Conservation (phyloP, 1,140 invertebrate genomes). For the Pentalonia nigronervosa region DNA sequence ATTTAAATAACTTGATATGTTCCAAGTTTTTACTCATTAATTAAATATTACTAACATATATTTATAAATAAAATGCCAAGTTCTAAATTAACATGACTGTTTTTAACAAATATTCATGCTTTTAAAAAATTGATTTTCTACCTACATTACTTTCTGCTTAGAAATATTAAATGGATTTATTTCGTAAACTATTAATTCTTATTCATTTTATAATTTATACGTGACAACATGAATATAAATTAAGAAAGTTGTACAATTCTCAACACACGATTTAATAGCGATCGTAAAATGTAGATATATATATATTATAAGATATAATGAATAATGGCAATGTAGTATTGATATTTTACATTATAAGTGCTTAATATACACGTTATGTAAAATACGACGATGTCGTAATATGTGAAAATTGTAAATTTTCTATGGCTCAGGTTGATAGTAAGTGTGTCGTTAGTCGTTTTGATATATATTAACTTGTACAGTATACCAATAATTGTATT, state of each 20-base stretch:
- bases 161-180: neutral
- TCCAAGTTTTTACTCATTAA: slow-evolving; percentile 25
- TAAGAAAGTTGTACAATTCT: neutral
- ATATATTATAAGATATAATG: neutral
- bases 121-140: neutral
- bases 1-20: neutral
- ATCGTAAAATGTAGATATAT: neutral
- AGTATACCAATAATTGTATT: neutral
- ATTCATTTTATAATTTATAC: neutral
- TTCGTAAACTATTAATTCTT: neutral
- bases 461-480: neutral
- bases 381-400: neutral
- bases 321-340: neutral
- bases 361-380: neutral
- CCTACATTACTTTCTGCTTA: neutral
- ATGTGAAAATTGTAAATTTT: neutral
- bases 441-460: neutral
- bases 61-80: neutral
- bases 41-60: neutral
- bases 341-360: neutral
- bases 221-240: neutral
- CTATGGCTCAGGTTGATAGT: neutral
- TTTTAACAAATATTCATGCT: neutral
- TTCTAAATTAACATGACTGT: neutral
- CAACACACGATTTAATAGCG: neutral